phyloP scores from a whole-genome alignment of 2,888 invertebrate genomes.

The Asteroscopus sphinx region DNA sequence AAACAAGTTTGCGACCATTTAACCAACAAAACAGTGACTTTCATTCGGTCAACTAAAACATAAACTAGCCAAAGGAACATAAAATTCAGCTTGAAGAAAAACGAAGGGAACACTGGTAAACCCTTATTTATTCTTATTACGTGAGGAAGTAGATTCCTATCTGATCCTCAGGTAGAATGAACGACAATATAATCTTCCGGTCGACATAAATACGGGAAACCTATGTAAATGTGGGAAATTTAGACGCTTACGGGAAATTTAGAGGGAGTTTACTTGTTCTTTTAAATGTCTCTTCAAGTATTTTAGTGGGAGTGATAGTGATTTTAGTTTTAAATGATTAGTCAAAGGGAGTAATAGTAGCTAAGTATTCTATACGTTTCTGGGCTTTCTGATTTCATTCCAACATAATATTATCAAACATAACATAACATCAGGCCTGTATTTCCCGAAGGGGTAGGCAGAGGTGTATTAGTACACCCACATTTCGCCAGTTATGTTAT shows the following conservation, averaged over 20 bases:
- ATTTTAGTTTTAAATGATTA: slow-evolving; percentile 8
- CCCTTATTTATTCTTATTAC: slow-evolving; percentile 59
- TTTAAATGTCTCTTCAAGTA: slow-evolving; percentile 36
- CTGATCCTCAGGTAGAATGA: slow-evolving; percentile 56
- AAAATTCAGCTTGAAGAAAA: slow-evolving; percentile 21
- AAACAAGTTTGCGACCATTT: too few relatives aligned
- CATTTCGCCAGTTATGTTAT: too few relatives aligned
- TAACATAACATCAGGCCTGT: too few relatives aligned
- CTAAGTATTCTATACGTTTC: too few relatives aligned
- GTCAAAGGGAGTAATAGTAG: slow-evolving; percentile 1
- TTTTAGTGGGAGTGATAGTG: slow-evolving; percentile 17
- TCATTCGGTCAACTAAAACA: not conserved
- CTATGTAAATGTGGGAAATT: slow-evolving; percentile 55
- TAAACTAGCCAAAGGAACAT: slow-evolving; percentile 1
- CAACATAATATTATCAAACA: too few relatives aligned
- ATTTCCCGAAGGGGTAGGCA: too few relatives aligned
- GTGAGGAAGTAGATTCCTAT: slow-evolving; percentile 54
- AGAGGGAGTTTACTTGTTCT: slow-evolving; percentile 19
- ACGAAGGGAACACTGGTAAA: slow-evolving; percentile 37
- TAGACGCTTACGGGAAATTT: slow-evolving; percentile 44
- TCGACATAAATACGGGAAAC: slow-evolving; percentile 57
- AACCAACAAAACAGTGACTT: too few relatives aligned
- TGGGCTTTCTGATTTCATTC: too few relatives aligned
- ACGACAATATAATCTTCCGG: slow-evolving; percentile 58
- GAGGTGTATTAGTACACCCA: too few relatives aligned